Conservation (phyloP, 2,113 vertebrate species). For the Picathartes gymnocephalus region DNA sequence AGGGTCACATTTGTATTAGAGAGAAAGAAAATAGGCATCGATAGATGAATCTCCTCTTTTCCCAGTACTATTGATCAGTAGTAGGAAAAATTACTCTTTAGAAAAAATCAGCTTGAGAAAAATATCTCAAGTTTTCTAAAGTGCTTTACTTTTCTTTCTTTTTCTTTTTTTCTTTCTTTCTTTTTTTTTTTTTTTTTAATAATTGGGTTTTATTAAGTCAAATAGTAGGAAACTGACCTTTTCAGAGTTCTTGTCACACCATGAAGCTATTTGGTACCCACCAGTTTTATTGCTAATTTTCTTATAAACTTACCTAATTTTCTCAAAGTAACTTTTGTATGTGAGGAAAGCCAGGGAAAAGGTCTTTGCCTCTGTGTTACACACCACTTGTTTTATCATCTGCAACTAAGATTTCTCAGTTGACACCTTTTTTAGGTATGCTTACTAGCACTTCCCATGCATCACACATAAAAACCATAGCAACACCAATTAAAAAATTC, state of each 20-base stretch:
- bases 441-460: not conserved
- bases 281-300: constrained; percentile 36
- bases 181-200: constrained; percentile 19
- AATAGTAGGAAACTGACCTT: constrained; percentile 54
- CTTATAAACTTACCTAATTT: not conserved
- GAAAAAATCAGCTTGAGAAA: constrained; percentile 28
- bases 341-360: not conserved
- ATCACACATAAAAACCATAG: not conserved
- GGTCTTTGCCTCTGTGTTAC: not conserved
- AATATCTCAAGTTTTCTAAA: constrained; percentile 34
- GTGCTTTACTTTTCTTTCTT: not conserved
- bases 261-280: constrained; percentile 32
- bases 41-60: constrained; percentile 21
- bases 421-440: not conserved
- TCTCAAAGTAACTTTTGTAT: constrained; percentile 1
- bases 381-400: not conserved
- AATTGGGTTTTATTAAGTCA: constrained; percentile 15
- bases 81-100: not conserved
- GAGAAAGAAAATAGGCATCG: not conserved
- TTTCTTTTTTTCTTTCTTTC: not conserved
- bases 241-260: constrained; percentile 30
- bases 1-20: constrained; percentile 2
- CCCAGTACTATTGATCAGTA: constrained; percentile 20
- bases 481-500: not conserved
- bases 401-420: not conserved